Evolutionary conservation across 2,888 invertebrate species (phyloP).

Genomic region (Tiliacea citrago): DNA sequence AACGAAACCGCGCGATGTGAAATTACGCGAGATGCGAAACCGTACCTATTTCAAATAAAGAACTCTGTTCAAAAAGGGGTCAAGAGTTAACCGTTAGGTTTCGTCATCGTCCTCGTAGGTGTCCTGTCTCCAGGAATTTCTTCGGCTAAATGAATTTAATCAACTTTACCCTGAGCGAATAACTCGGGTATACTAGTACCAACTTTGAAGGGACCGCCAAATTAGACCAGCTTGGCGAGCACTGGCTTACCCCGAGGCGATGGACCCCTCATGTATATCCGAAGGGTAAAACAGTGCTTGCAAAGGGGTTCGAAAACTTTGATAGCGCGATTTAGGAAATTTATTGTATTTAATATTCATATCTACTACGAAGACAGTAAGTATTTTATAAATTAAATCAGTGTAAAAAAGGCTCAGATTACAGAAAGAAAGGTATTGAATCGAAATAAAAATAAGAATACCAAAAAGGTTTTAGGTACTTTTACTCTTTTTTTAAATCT

Average conservation of each 20-base stretch:
- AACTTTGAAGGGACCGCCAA: constrained; percentile 30
- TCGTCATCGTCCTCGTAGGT: background rate
- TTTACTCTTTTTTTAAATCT: background rate
- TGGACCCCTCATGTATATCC: background rate
- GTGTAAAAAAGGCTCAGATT: too few species aligned
- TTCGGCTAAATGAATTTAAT: background rate
- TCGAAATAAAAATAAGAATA: background rate
- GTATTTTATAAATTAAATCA: background rate
- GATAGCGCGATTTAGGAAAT: constrained; percentile 18
- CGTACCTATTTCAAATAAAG: background rate
- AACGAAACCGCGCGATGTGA: too few species aligned
- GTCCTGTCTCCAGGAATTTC: background rate
- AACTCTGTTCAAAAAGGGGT: constrained; percentile 11
- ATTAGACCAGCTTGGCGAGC: constrained; percentile 19
- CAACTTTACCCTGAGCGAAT: constrained; percentile 1
- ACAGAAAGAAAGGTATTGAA: background rate
- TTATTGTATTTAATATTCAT: too few species aligned
- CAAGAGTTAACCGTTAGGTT: constrained; percentile 12
- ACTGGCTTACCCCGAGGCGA: constrained; percentile 38
- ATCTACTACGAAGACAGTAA: background rate
- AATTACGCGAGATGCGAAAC: background rate
- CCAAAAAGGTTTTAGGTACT: background rate
- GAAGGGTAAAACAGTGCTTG: background rate
- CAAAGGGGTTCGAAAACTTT: constrained; percentile 13
- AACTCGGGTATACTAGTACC: constrained; percentile 3